Evolutionary conservation across 1,140 invertebrate genomes (phyloP).

Genomic region (Leucophenga varia): DNA sequence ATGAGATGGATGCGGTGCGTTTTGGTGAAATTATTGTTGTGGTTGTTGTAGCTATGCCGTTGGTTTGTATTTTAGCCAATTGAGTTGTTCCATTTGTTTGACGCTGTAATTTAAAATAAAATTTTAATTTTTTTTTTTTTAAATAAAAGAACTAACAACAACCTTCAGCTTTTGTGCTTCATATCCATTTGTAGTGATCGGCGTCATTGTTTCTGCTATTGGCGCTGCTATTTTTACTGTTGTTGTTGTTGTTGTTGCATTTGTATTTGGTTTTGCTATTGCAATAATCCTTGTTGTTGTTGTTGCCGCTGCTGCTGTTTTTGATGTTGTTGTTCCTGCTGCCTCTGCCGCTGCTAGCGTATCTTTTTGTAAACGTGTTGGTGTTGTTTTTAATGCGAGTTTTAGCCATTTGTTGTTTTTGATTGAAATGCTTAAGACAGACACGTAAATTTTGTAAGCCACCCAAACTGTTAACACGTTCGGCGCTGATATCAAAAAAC

Average conservation of each 20-base stretch:
- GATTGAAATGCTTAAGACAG: conserved; percentile 36
- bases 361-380: conserved; percentile 39
- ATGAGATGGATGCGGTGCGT: conserved; percentile 49
- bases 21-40: conserved; percentile 32
- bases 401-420: conserved; percentile 43
- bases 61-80: background rate
- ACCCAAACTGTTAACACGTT: conserved; percentile 32
- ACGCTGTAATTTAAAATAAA: too few relatives aligned
- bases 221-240: conserved; percentile 3
- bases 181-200: too few relatives aligned
- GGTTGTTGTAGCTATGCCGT: conserved; percentile 16
- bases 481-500: conserved; percentile 30
- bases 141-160: too few relatives aligned
- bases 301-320: conserved; percentile 1
- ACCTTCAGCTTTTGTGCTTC: too few relatives aligned
- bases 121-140: too few relatives aligned
- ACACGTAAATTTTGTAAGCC: conserved; percentile 44
- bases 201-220: too few relatives aligned
- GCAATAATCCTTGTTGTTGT: too few relatives aligned
- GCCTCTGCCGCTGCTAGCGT: conserved; percentile 8
- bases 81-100: too few relatives aligned
- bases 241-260: background rate
- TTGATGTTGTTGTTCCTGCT: background rate
- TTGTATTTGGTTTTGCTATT: conserved; percentile 5
- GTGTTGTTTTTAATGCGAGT: conserved; percentile 51